phyloP scores from a whole-genome alignment of 2,797 vertebrate genomes.

The Thripadectes ignobilis region DNA sequence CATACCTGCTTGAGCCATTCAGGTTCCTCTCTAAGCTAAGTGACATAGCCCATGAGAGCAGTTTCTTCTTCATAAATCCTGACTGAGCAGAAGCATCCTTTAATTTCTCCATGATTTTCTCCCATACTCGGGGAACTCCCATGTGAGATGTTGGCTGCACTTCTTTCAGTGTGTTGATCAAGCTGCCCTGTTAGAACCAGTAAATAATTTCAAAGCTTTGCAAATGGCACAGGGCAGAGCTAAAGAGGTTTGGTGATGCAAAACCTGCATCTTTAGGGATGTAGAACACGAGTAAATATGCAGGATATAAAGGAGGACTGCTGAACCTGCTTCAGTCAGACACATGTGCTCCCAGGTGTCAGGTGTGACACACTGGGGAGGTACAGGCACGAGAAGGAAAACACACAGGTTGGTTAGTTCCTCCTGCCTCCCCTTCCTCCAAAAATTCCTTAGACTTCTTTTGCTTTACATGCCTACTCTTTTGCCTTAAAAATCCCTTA shows the following conservation, averaged over 20 bases:
- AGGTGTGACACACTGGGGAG: neutral
- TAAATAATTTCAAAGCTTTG: neutral
- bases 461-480: neutral
- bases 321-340: neutral
- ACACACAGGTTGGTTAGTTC: neutral
- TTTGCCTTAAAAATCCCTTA: neutral
- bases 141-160: conserved; percentile 84
- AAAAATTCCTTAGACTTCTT: neutral
- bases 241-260: neutral
- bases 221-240: neutral
- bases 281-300: neutral
- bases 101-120: conserved; percentile 90
- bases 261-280: neutral
- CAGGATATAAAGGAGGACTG: neutral
- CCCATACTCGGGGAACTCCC: conserved; percentile 91
- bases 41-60: conserved; percentile 88
- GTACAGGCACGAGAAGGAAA: neutral
- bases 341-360: neutral
- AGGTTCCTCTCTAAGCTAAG: conserved; percentile 83
- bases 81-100: conserved; percentile 80
- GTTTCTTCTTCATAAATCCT: conserved; percentile 84
- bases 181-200: conserved; percentile 77
- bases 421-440: neutral
- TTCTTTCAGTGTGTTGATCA: conserved; percentile 83
- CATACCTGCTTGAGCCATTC: conserved; percentile 76